A percentile compares a stretch with the other conserved stretches of the same genome.
These are phyloP conservation scores for Eriocheir sinensis DNA, from an alignment of 1,140 invertebrate species.

Conservation along the genomic window DNA sequence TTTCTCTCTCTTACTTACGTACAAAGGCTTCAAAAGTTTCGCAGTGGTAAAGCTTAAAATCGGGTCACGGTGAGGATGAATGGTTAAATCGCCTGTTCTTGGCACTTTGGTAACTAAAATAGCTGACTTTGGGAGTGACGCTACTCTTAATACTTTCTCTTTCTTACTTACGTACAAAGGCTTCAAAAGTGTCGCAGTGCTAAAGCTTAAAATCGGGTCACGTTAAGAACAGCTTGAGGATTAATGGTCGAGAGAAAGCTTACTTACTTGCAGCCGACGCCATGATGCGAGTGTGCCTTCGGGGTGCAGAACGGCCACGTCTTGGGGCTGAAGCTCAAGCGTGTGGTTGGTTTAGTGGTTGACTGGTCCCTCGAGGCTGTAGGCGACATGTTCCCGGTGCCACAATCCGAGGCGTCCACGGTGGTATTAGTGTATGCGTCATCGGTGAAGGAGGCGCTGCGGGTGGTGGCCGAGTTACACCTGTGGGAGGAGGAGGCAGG, in stretches of 20 bases:
- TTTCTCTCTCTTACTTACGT: too few species aligned
- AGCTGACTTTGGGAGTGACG: too few species aligned
- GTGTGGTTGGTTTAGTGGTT: neutral
- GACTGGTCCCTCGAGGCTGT: neutral
- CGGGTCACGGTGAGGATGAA: too few species aligned
- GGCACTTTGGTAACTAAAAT: too few species aligned
- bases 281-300: conserved; percentile 29
- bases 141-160: too few species aligned
- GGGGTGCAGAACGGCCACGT: neutral
- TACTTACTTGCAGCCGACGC: conserved; percentile 63
- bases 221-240: neutral
- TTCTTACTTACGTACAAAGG: too few species aligned
- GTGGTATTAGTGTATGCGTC: too few species aligned
- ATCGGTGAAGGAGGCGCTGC: neutral
- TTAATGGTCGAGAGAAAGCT: neutral
- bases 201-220: too few species aligned
- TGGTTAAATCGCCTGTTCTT: too few species aligned
- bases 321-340: neutral
- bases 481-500: neutral
- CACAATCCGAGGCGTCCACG: neutral
- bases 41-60: too few species aligned
- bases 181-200: too few species aligned
- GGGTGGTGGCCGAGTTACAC: neutral
- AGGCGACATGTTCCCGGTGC: neutral
- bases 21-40: too few species aligned